These are phyloP conservation scores for Phengaris arion DNA, from an alignment of 2,888 invertebrate genomes.

Conservation along the genomic window DNA sequence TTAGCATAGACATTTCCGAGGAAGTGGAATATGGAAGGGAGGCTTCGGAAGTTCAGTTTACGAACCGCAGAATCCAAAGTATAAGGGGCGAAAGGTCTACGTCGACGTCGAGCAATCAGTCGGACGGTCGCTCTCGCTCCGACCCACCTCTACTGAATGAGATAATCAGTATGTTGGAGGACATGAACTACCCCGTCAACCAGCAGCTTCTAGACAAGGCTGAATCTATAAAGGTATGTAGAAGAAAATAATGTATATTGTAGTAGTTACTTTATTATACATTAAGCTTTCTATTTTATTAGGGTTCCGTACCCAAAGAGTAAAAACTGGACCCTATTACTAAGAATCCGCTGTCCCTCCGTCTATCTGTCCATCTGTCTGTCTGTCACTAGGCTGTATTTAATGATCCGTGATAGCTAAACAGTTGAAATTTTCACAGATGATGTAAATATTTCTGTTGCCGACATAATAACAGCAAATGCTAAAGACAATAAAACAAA, in stretches of 20 bases:
- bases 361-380: no score
- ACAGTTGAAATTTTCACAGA: no score
- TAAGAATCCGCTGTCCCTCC: no score
- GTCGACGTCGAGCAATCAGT: conserved; percentile 59
- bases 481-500: no score
- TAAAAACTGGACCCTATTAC: no score
- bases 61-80: conserved; percentile 55
- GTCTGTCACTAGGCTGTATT: no score
- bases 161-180: conserved; percentile 84
- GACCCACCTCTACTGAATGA: conserved; percentile 85
- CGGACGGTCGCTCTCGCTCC: conserved; percentile 75
- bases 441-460: no score
- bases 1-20: conserved; percentile 58
- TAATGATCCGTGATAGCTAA: no score
- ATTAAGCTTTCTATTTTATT: no score
- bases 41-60: conserved; percentile 58
- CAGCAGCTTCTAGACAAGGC: conserved; percentile 70
- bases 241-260: background rate
- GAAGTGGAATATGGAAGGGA: conserved; percentile 67
- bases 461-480: no score
- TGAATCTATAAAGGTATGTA: conserved; percentile 64
- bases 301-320: no score
- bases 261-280: no score
- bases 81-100: conserved; percentile 54
- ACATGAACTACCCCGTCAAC: conserved; percentile 77